Conservation (phyloP, 1,140 invertebrate species). For the Spodoptera frugiperda region DNA sequence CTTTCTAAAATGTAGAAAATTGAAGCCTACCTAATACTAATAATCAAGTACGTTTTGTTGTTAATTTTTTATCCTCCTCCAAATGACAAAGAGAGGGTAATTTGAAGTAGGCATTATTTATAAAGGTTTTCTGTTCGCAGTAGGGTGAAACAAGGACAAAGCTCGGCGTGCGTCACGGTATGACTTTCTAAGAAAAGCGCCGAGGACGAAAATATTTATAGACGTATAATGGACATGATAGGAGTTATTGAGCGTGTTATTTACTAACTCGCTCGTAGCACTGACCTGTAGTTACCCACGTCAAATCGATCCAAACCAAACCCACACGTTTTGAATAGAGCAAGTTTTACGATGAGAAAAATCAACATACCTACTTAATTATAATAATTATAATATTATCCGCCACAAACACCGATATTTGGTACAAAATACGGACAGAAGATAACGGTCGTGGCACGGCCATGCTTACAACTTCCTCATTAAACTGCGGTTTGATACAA, state of each 20-base stretch:
- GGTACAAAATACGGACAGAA: not conserved
- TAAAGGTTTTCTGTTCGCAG: not conserved
- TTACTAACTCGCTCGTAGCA: too few species aligned
- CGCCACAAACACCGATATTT: not conserved
- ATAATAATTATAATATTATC: constrained; percentile 6
- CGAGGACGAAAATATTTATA: not conserved
- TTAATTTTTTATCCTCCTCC: too few species aligned
- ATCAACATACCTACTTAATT: not conserved
- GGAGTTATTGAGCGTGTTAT: not conserved
- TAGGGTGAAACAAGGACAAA: not conserved
- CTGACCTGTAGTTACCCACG: too few species aligned
- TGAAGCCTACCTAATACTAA: too few species aligned
- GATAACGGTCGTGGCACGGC: not conserved
- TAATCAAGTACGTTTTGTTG: too few species aligned
- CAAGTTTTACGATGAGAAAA: too few species aligned
- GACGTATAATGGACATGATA: not conserved
- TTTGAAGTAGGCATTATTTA: not conserved
- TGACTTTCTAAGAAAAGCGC: constrained; percentile 1
- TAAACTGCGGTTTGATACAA: not conserved
- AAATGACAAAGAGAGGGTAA: not conserved
- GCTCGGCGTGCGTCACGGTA: constrained; percentile 1
- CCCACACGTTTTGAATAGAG: too few species aligned
- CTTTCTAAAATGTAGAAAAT: too few species aligned
- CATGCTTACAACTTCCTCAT: constrained; percentile 1
- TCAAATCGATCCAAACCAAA: too few species aligned